Evolutionary conservation across 1,140 invertebrate species (phyloP).

Genomic region (Sesamia nonagrioides): DNA sequence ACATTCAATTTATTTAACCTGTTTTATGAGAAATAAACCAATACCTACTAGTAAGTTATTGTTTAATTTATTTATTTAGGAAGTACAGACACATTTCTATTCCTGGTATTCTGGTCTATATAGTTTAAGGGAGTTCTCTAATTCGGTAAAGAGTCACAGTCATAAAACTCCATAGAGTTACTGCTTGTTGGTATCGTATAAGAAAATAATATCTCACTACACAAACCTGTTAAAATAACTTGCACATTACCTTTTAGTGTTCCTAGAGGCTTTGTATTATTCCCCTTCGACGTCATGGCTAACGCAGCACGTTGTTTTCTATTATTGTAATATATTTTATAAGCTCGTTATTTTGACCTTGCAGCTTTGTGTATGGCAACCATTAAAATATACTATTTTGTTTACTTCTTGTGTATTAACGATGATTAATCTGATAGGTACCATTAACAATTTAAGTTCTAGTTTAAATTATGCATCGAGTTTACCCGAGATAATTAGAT

Average conservation of each 20-base stretch:
- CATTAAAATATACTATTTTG: slow-evolving; percentile 15
- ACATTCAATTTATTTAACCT: no score
- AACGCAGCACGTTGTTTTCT: background rate
- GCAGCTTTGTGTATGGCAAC: slow-evolving; percentile 8
- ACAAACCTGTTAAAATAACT: no score
- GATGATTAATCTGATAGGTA: slow-evolving; percentile 37
- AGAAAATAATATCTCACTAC: background rate
- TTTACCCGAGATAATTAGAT: slow-evolving; percentile 13
- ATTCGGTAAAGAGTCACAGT: no score
- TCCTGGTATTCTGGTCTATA: no score
- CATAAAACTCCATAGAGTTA: no score
- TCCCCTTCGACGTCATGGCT: slow-evolving; percentile 15
- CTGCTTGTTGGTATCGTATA: no score
- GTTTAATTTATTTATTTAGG: no score
- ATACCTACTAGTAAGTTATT: no score
- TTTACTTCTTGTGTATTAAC: slow-evolving; percentile 16
- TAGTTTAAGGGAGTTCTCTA: no score
- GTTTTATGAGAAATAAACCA: no score
- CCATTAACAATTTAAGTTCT: slow-evolving; percentile 20
- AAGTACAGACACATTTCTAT: no score
- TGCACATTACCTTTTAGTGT: no score
- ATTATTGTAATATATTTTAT: slow-evolving; percentile 35
- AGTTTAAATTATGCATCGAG: slow-evolving; percentile 28
- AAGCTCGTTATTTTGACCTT: slow-evolving; percentile 31
- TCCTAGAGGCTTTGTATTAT: background rate